A percentile compares a stretch with the other conserved stretches of the same genome.
Conservation (phyloP, 1,140 invertebrate species). For the Atopsyche davidsoni region DNA sequence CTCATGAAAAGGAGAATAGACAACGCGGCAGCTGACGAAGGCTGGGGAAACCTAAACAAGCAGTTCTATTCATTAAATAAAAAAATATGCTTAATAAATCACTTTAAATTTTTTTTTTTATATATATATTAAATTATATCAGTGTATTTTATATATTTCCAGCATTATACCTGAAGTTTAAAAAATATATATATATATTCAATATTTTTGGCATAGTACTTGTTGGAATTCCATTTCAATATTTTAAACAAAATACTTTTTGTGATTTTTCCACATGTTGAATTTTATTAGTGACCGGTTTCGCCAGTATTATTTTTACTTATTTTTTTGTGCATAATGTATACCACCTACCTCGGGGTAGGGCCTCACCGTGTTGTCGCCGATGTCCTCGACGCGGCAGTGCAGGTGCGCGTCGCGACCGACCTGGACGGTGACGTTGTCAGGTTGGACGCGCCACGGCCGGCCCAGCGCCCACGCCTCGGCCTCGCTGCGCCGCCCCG, state of each 20-base stretch:
- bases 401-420: slow-evolving; percentile 56
- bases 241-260: neutral
- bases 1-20: too few relatives aligned
- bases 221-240: neutral
- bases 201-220: neutral
- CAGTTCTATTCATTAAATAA: too few relatives aligned
- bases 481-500: too few relatives aligned
- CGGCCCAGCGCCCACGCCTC: too few relatives aligned
- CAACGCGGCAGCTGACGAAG: too few relatives aligned
- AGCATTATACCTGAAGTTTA: neutral
- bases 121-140: too few relatives aligned
- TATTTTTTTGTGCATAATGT: neutral
- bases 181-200: neutral
- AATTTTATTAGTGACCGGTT: too few relatives aligned
- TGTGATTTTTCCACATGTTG: too few relatives aligned
- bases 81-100: too few relatives aligned
- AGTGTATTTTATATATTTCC: neutral
- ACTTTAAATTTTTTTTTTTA: too few relatives aligned
- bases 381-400: slow-evolving; percentile 57
- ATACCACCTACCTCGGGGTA: neutral
- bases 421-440: slow-evolving; percentile 59
- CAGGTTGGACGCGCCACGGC: slow-evolving; percentile 45
- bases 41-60: too few relatives aligned
- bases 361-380: slow-evolving; percentile 52
- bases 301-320: too few relatives aligned